A percentile compares a stretch with the other conserved stretches of the same genome.
phyloP scores from a whole-genome alignment of 2,888 invertebrate species.

The Xanthostigma xanthostigma region DNA sequence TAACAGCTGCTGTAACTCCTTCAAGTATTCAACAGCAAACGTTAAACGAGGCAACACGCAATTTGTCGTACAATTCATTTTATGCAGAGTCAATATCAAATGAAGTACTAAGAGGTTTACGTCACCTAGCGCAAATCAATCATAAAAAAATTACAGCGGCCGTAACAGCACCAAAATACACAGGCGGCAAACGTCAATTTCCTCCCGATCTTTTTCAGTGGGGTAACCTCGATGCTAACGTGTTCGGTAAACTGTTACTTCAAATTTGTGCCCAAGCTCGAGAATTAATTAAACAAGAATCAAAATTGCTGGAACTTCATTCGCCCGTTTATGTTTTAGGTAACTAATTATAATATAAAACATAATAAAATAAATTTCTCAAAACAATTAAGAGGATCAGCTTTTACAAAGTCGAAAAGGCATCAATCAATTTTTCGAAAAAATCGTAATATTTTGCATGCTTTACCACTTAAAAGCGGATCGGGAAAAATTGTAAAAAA shows the following conservation, averaged over 20 bases:
- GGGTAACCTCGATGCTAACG: constrained; percentile 23
- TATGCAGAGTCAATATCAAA: constrained; percentile 37
- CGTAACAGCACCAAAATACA: constrained; percentile 9
- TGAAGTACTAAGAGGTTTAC: constrained; percentile 37
- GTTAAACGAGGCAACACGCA: constrained; percentile 20
- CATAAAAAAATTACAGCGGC: constrained; percentile 10
- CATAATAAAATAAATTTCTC: background rate
- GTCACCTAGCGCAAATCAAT: constrained; percentile 30
- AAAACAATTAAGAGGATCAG: too few relatives aligned
- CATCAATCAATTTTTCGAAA: too few relatives aligned
- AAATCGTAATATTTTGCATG: too few relatives aligned
- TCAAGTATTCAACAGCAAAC: constrained; percentile 4
- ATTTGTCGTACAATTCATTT: constrained; percentile 34
- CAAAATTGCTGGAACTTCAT: constrained; percentile 33
- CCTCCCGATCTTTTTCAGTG: constrained; percentile 12
- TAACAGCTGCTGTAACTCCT: constrained; percentile 1
- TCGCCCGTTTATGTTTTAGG: constrained; percentile 43
- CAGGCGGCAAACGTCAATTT: background rate
- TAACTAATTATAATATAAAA: constrained; percentile 20
- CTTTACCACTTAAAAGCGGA: too few relatives aligned
- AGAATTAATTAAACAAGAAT: constrained; percentile 34
- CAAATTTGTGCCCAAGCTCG: constrained; percentile 33
- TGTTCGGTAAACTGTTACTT: constrained; percentile 33
- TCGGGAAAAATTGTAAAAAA: too few relatives aligned
- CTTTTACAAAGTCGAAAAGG: too few relatives aligned